Conservation (phyloP, 2,888 invertebrate genomes). For the Chrysodeixis includens region DNA sequence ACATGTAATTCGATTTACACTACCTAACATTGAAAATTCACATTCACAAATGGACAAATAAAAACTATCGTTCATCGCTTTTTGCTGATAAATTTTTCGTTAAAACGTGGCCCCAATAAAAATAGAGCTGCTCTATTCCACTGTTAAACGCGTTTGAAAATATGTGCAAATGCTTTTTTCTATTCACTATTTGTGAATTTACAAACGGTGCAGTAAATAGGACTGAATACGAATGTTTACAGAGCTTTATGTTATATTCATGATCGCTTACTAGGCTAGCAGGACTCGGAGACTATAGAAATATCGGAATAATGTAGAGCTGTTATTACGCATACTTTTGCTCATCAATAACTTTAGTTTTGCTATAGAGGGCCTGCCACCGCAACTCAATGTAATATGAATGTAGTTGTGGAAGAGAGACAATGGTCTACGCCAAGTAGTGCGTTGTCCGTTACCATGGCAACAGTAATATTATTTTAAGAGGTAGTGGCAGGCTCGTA, state of each 20-base stretch:
- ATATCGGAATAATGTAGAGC: no score
- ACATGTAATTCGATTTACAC: background rate
- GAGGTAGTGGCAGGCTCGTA: no score
- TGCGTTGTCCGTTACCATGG: no score
- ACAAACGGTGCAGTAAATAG: constrained; percentile 12
- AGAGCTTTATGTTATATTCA: background rate
- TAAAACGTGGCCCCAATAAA: constrained; percentile 23
- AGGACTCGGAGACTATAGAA: background rate
- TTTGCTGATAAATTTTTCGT: constrained; percentile 6
- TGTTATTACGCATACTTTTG: no score
- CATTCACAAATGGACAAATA: background rate
- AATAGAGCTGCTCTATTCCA: constrained; percentile 8
- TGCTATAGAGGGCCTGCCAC: no score
- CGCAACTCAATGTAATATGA: no score
- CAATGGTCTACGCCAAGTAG: no score
- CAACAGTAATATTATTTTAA: no score
- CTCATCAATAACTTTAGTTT: no score
- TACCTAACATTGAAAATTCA: background rate
- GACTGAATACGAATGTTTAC: background rate
- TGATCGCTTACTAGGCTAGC: background rate
- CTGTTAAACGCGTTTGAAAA: constrained; percentile 23
- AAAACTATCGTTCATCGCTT: constrained; percentile 6
- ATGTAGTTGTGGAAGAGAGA: no score
- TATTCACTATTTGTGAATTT: constrained; percentile 20
- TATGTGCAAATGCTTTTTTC: constrained; percentile 24